phyloP scores from a whole-genome alignment of 2,888 invertebrate species.

The Drosophila mimetica region DNA sequence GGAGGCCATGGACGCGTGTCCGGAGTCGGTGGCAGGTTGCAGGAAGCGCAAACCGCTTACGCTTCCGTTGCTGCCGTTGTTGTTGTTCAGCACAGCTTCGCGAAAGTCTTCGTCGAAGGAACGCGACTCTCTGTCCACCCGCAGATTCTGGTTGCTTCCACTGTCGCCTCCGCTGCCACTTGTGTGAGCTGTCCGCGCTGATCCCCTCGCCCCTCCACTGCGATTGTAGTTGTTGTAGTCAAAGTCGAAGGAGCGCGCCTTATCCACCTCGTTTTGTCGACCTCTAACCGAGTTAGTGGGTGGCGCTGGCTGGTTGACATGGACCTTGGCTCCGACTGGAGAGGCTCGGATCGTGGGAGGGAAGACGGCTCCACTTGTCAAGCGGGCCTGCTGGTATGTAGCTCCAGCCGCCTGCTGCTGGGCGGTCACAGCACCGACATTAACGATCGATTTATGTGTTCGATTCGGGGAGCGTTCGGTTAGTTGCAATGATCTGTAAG shows the following conservation, averaged over 20 bases:
- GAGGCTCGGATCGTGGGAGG: slow-evolving; percentile 79
- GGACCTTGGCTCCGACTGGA: slow-evolving; percentile 50
- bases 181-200: slow-evolving; percentile 34
- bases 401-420: slow-evolving; percentile 24
- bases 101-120: slow-evolving; percentile 84
- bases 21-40: slow-evolving; percentile 55
- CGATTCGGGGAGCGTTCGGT: slow-evolving; percentile 86
- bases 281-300: slow-evolving; percentile 41
- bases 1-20: slow-evolving; percentile 5
- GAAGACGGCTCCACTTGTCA: slow-evolving; percentile 56
- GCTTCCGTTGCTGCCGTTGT: slow-evolving; percentile 56
- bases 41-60: slow-evolving; percentile 66
- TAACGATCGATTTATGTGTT: slow-evolving; percentile 82
- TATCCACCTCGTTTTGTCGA: slow-evolving; percentile 81
- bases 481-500: slow-evolving; percentile 86
- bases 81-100: slow-evolving; percentile 76
- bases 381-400: slow-evolving; percentile 64
- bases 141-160: slow-evolving; percentile 75
- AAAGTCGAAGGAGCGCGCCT: slow-evolving; percentile 84
- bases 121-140: slow-evolving; percentile 83
- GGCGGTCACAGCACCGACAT: slow-evolving; percentile 65
- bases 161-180: slow-evolving; percentile 62
- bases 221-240: slow-evolving; percentile 82
- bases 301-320: slow-evolving; percentile 40
- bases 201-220: slow-evolving; percentile 8